Conservation (phyloP, 2,888 invertebrate genomes). For the Lepidocyrtoides sp. region DNA sequence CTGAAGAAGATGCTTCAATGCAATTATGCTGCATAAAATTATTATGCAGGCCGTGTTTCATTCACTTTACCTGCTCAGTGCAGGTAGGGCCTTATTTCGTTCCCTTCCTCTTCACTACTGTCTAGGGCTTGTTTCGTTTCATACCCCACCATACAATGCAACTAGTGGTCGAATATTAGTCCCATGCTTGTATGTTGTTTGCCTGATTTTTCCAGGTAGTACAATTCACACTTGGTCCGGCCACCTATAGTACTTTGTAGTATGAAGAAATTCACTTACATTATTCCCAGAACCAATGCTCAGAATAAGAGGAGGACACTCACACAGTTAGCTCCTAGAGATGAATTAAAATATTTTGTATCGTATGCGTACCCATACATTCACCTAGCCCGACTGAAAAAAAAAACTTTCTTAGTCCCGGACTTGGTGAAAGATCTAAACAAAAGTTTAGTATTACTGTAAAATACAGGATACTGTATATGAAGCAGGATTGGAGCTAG, state of each 20-base stretch:
- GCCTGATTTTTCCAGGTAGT: conserved; percentile 37
- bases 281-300: not conserved
- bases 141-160: not conserved
- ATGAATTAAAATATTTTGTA: too few relatives aligned
- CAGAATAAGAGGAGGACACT: not conserved
- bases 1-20: conserved; percentile 58
- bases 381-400: too few relatives aligned
- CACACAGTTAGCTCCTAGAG: too few relatives aligned
- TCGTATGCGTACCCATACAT: not conserved
- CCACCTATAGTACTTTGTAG: not conserved
- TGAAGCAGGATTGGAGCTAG: too few relatives aligned
- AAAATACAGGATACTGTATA: too few relatives aligned
- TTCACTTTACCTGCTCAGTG: not conserved
- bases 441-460: too few relatives aligned
- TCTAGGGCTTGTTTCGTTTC: not conserved
- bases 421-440: too few relatives aligned
- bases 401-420: too few relatives aligned
- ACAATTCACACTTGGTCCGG: not conserved
- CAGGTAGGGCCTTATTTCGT: not conserved
- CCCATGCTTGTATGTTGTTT: not conserved
- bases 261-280: too few relatives aligned
- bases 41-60: conserved; percentile 8
- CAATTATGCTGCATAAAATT: not conserved
- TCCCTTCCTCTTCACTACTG: not conserved
- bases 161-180: not conserved